Base-by-base conservation (phyloP, 2,113 vertebrate species). In the Calcarius ornatus region DNA sequence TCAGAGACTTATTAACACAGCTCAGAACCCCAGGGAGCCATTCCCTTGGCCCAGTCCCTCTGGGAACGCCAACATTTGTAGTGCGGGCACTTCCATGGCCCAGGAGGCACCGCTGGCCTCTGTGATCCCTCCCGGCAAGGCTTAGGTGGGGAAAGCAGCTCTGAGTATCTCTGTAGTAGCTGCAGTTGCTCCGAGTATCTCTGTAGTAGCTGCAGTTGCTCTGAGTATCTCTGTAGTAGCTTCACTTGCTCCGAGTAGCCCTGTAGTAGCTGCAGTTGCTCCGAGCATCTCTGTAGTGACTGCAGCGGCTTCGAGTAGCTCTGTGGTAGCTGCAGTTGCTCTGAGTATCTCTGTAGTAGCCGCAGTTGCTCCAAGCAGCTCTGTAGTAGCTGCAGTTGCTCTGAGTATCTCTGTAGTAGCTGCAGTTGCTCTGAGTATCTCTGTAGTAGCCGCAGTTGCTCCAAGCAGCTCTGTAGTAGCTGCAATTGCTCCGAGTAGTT, bases 31-130 rank as follows among this genome's bases (percentile, higher is more conserved):
- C 56, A 35, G 22, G 66, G 45, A 51, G 69, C 53, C 53, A n/a
- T 53, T 2, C 35, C 22, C 51, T 65, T 57, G 37, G 23, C 43
- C 15, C 0, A 0, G 8, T 75, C 20, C 38, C 53, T 77, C 20
- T 53, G 72, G 61, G n/a, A 48, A 23, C 56, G 30, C 38, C n/a
- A 68, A 4, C 3, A 10, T 15, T 20, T 28, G 21, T 38, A 21
- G 31, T 0, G 2, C 18, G 45, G 59, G 9, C 15, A 4, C 10
- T 25, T 7, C 40, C 2, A 1, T 10, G 45, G 72, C 27, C 7
- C 48, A 24, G 61, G 53, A 30, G 53, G 19, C 28, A 4, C 31
- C 63, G 35, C 8, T 31, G 8, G 15, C 45, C 70, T 42, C 70
- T 1, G 0, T 9, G 22, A 33, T 28, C 48, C 51, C 20, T 59